Conservation (phyloP, 2,888 invertebrate genomes). For the Brenthis ino region DNA sequence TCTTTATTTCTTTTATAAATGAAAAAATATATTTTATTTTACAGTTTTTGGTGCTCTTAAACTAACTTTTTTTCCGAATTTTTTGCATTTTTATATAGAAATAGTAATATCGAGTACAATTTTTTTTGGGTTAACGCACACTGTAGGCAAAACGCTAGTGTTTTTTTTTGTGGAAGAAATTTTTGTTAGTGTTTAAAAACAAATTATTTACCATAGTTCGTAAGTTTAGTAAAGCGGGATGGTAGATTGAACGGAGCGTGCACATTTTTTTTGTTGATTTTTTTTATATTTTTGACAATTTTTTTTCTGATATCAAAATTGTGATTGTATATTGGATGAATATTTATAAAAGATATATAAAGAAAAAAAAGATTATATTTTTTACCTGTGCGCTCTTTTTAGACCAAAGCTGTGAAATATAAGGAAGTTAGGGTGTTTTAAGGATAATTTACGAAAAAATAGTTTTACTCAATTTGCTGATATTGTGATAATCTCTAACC, state of each 20-base stretch:
- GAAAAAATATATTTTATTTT: conserved; percentile 34
- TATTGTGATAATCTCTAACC: conserved; percentile 20
- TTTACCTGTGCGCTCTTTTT: conserved; percentile 63
- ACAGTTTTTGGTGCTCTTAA: conserved; percentile 58
- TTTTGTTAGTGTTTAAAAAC: conserved; percentile 34
- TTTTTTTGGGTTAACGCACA: conserved; percentile 43
- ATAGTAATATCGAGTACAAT: conserved; percentile 45
- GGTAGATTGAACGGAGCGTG: conserved; percentile 59
- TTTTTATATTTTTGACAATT: conserved; percentile 35
- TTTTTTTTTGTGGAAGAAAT: conserved; percentile 32
- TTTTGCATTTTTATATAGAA: conserved; percentile 45
- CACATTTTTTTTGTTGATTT: conserved; percentile 46
- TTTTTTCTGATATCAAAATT: conserved; percentile 41
- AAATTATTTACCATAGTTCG: conserved; percentile 54
- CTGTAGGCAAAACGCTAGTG: conserved; percentile 46
- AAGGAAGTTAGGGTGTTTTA: conserved; percentile 23
- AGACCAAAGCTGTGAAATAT: conserved; percentile 80
- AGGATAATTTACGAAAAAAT: conserved; percentile 5
- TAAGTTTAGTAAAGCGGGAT: conserved; percentile 54
- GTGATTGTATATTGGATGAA: conserved; percentile 42
- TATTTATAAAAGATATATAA: conserved; percentile 45
- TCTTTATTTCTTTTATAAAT: background rate
- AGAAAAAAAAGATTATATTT: conserved; percentile 51
- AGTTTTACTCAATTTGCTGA: conserved; percentile 17
- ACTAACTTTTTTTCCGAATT: conserved; percentile 43